These are phyloP conservation scores for Apostichopus californicus DNA, from an alignment of 35 echinoderm and acorn worm species.

Conservation along the genomic window DNA sequence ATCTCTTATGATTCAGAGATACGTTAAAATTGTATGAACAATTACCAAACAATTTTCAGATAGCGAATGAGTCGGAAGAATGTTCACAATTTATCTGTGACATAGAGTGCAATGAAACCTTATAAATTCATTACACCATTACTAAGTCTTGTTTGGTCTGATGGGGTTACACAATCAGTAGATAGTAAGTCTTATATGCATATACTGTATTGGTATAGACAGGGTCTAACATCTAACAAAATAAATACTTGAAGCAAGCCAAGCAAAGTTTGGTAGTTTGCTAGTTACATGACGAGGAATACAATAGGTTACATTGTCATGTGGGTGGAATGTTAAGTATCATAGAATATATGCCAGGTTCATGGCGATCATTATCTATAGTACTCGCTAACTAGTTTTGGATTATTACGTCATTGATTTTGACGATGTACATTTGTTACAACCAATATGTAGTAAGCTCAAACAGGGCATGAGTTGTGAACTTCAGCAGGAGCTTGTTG, in stretches of 20 bases:
- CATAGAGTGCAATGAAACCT: neutral
- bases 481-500: neutral
- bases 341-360: too few species aligned
- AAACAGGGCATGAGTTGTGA: neutral
- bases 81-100: constrained; percentile 5
- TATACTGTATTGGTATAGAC: too few species aligned
- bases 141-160: too few species aligned
- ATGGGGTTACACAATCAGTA: too few species aligned
- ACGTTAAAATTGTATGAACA: constrained; percentile 18
- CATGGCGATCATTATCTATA: too few species aligned
- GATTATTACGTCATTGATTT: neutral
- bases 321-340: too few species aligned
- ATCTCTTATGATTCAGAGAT: constrained; percentile 30
- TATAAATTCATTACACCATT: neutral
- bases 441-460: neutral
- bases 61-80: constrained; percentile 1
- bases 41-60: constrained; percentile 11
- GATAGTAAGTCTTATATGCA: too few species aligned
- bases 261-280: too few species aligned
- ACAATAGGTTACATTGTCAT: too few species aligned
- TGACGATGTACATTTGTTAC: neutral
- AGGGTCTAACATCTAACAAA: too few species aligned
- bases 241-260: too few species aligned
- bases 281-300: too few species aligned
- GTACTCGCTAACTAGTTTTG: neutral